phyloP scores from a whole-genome alignment of 2,113 vertebrate species.

The Pitta sordida region DNA sequence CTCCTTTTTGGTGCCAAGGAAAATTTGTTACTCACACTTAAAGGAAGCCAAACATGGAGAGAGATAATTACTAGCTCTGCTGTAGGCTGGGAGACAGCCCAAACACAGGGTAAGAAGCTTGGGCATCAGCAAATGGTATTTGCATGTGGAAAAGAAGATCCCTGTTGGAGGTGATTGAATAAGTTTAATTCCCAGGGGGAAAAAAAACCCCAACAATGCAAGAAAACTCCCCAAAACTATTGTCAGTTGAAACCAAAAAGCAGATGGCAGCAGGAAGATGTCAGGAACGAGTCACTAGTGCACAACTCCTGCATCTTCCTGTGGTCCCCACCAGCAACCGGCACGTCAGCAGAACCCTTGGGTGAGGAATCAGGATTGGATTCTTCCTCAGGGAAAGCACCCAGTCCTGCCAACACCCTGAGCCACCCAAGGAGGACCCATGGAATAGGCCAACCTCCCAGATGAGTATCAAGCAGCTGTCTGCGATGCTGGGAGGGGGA shows the following conservation, averaged over 20 bases:
- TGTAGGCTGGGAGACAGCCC: slow-evolving; percentile 28
- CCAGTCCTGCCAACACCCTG: accelerated
- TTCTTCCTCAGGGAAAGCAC: background rate
- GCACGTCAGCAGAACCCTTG: accelerated
- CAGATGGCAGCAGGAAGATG: background rate
- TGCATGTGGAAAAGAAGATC: background rate
- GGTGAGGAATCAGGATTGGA: background rate
- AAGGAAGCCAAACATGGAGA: slow-evolving; percentile 7
- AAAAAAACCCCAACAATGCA: background rate
- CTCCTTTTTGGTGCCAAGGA: slow-evolving; percentile 23
- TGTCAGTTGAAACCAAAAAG: background rate
- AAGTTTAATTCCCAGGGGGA: background rate
- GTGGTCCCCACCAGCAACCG: background rate
- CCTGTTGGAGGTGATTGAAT: background rate
- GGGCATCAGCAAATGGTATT: background rate
- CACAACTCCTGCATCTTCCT: background rate
- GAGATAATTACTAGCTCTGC: slow-evolving; percentile 23
- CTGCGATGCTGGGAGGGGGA: background rate
- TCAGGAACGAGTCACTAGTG: background rate
- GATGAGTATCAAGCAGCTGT: background rate
- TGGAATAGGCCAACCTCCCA: background rate
- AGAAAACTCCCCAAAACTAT: background rate
- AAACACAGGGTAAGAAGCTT: background rate
- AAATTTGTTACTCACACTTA: slow-evolving; percentile 28
- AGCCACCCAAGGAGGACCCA: accelerated